Conservation (phyloP, 2,797 vertebrate species). For the Poecilia picta region DNA sequence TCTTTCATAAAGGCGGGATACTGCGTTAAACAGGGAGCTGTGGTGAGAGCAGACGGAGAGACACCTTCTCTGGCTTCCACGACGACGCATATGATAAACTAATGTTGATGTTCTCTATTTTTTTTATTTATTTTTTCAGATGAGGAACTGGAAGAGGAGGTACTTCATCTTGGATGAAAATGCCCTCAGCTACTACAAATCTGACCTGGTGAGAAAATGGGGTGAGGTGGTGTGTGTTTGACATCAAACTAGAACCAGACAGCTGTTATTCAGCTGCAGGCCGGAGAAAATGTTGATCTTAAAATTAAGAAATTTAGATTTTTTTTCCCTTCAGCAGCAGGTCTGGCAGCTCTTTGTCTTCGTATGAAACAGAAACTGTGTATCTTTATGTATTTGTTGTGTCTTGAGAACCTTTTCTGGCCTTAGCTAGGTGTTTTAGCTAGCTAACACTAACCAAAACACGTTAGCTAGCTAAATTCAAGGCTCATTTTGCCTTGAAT, state of each 20-base stretch:
- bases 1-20: slow-evolving; percentile 90
- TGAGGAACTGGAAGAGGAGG: slow-evolving; percentile 98
- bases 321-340: background rate
- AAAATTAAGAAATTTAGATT: background rate
- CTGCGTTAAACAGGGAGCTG: slow-evolving; percentile 95
- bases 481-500: background rate
- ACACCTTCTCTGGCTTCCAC: background rate
- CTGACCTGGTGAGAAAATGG: slow-evolving; percentile 85
- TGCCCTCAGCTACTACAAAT: slow-evolving; percentile 93
- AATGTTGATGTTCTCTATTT: background rate
- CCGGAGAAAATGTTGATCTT: background rate
- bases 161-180: slow-evolving; percentile 95
- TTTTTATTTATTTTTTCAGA: slow-evolving; percentile 74
- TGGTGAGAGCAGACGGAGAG: slow-evolving; percentile 79
- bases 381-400: background rate
- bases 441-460: too few species aligned
- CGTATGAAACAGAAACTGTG: background rate
- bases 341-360: background rate
- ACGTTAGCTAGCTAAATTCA: background rate
- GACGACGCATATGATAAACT: background rate
- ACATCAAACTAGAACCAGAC: background rate
- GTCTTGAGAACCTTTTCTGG: background rate
- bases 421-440: too few species aligned
- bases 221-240: background rate
- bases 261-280: background rate